Conservation (phyloP, 2,113 vertebrate species). For the Donacobius atricapilla region DNA sequence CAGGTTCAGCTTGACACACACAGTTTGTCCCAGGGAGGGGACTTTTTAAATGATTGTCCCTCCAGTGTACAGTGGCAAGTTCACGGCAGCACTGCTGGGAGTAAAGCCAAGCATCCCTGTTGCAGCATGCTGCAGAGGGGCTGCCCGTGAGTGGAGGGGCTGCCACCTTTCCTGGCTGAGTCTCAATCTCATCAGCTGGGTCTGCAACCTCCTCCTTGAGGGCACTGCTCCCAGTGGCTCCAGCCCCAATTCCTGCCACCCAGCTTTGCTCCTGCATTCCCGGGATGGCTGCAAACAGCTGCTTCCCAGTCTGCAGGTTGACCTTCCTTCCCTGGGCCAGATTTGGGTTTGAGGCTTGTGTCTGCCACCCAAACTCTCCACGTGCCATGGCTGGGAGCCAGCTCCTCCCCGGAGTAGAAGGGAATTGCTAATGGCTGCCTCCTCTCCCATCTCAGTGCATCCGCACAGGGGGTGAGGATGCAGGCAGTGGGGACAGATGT, state of each 20-base stretch:
- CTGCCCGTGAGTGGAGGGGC: not conserved
- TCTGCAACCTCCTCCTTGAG: not conserved
- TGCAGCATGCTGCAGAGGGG: fast-evolving
- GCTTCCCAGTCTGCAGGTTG: not conserved
- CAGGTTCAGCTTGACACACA: not conserved
- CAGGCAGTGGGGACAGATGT: not conserved
- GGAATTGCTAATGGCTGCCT: not conserved
- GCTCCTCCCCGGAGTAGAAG: not conserved
- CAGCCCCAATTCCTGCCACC: not conserved
- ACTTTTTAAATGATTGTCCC: fast-evolving
- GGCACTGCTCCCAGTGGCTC: fast-evolving
- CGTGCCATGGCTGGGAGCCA: not conserved
- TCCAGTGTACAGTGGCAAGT: fast-evolving
- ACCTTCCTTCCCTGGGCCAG: not conserved
- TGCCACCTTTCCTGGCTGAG: not conserved
- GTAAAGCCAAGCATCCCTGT: not conserved
- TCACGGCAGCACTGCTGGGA: fast-evolving
- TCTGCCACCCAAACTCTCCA: not conserved
- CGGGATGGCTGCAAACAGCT: not conserved
- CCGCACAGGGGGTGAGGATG: fast-evolving
- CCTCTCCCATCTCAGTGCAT: not conserved
- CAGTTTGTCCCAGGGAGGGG: not conserved
- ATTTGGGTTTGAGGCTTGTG: not conserved
- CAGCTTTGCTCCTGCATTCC: not conserved
- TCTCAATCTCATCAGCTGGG: not conserved